These are phyloP conservation scores for Drosophila kokeensis DNA, from an alignment of 2,888 invertebrate genomes.

Conservation along the genomic window DNA sequence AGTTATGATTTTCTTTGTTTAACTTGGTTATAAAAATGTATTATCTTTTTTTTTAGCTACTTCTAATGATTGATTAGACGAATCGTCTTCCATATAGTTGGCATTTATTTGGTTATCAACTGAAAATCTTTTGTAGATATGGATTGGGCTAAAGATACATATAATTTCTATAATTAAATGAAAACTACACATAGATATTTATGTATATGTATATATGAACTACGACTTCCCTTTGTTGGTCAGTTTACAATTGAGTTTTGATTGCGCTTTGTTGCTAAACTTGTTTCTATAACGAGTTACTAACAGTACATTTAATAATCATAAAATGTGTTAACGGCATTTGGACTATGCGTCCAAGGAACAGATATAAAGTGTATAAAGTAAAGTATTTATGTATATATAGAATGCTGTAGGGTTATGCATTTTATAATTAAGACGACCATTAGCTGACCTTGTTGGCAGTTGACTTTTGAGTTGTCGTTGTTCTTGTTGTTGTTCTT, in stretches of 20 bases:
- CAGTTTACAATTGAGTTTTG: constrained; percentile 65
- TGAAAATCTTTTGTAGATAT: constrained; percentile 15
- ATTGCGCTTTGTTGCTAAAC: constrained; percentile 43
- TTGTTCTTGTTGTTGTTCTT: constrained; percentile 24
- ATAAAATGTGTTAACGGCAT: constrained; percentile 52
- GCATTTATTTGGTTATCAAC: constrained; percentile 6
- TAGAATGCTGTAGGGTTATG: constrained; percentile 58
- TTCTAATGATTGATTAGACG: constrained; percentile 21
- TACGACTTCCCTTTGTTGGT: constrained; percentile 57
- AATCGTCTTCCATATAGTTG: constrained; percentile 1
- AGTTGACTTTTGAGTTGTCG: constrained; percentile 30
- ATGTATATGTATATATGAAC: constrained; percentile 31
- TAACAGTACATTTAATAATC: constrained; percentile 59
- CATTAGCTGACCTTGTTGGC: constrained; percentile 77
- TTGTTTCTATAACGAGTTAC: constrained; percentile 46
- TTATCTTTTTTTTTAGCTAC: constrained; percentile 16
- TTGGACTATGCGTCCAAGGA: constrained; percentile 33
- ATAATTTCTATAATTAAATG: constrained; percentile 17
- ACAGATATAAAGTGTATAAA: constrained; percentile 35
- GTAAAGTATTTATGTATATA: constrained; percentile 36
- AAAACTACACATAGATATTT: constrained; percentile 43
- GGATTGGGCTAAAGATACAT: constrained; percentile 18
- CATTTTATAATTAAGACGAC: constrained; percentile 73
- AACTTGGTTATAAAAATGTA: constrained; percentile 14
- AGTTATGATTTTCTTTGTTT: not conserved